phyloP scores from a whole-genome alignment of 92 coral and sea anemone genomes.

The Porites rus region DNA sequence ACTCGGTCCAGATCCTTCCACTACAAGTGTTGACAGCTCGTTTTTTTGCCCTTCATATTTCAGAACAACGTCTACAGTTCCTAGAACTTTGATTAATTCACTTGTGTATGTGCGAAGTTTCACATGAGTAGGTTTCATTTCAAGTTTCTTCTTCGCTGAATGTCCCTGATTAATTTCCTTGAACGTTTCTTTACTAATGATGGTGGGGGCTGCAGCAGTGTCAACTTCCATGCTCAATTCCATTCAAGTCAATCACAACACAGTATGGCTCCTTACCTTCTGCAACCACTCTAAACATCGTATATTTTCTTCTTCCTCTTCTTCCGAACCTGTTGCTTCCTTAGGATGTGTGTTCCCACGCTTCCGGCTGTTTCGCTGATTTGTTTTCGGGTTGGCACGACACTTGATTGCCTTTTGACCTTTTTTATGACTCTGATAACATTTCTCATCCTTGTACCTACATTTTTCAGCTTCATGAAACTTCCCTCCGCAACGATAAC shows the following conservation, averaged over 20 bases:
- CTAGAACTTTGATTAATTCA: conserved; percentile 53
- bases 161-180: conserved; percentile 6
- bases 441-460: conserved; percentile 28
- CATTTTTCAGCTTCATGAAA: conserved; percentile 32
- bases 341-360: conserved; percentile 2
- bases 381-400: conserved; percentile 5
- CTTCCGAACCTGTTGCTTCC: conserved; percentile 18
- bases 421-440: conserved; percentile 15
- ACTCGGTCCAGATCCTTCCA: conserved; percentile 58
- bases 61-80: conserved; percentile 43
- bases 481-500: conserved; percentile 43
- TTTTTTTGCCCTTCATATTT: conserved; percentile 26
- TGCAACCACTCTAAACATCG: conserved; percentile 12
- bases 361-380: conserved; percentile 1
- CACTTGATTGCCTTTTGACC: conserved; percentile 10
- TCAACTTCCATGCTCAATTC: conserved; percentile 13
- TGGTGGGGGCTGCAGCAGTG: conserved; percentile 19
- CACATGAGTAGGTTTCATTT: conserved; percentile 21
- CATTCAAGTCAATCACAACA: conserved; percentile 17
- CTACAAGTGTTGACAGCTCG: conserved; percentile 41
- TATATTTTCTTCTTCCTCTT: conserved; percentile 11
- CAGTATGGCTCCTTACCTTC: conserved; percentile 19
- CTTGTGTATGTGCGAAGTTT: conserved; percentile 68
- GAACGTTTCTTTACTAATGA: conserved; percentile 26
- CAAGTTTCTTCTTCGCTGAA: background rate